phyloP scores from a whole-genome alignment of 2,113 vertebrate species.

The Tympanuchus pallidicinctus region DNA sequence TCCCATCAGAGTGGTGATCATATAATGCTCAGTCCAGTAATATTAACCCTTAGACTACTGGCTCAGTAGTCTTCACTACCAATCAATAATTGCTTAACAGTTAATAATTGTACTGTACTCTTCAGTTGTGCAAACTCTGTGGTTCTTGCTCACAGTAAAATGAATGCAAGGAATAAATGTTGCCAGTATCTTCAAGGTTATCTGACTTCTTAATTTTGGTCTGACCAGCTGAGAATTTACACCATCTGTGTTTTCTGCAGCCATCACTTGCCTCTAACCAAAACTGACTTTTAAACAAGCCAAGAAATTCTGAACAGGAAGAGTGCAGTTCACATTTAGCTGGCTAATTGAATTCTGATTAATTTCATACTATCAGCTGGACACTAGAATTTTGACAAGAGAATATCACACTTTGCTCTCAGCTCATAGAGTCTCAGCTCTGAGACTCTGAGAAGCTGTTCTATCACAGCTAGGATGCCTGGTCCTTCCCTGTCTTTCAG shows the following conservation, averaged over 20 bases:
- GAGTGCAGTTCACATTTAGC: background rate
- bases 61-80: background rate
- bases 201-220: background rate
- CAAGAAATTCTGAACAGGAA: background rate
- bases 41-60: background rate
- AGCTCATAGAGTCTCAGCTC: background rate
- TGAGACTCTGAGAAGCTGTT: accelerated
- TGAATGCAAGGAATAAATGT: background rate
- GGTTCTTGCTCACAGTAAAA: background rate
- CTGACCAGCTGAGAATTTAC: background rate
- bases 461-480: background rate
- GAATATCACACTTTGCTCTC: background rate
- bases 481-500: background rate
- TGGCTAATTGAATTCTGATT: background rate
- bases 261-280: background rate
- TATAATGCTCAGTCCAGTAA: background rate
- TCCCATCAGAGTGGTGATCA: background rate
- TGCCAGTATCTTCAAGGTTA: background rate
- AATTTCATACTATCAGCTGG: background rate
- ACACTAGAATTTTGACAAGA: background rate
- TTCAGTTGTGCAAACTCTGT: background rate
- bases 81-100: background rate
- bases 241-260: background rate
- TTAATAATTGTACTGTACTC: background rate
- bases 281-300: background rate